A percentile compares a stretch with the other conserved stretches of the same genome.
Evolutionary conservation across 2,797 vertebrate species (phyloP).

Genomic region (Chiloscyllium punctatum): DNA sequence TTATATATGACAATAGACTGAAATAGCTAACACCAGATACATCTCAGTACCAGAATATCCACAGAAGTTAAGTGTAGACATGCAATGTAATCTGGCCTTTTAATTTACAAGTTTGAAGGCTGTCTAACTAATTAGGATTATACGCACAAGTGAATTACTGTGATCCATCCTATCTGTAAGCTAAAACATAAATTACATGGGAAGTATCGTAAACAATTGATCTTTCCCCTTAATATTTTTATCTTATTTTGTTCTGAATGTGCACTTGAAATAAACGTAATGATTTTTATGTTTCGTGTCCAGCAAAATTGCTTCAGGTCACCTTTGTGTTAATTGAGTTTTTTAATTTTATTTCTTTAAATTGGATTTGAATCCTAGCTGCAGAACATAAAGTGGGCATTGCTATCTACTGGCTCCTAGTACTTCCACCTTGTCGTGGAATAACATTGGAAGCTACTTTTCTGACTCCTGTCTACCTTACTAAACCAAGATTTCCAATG

Average conservation of each 20-base stretch:
- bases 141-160: neutral
- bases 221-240: neutral
- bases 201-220: neutral
- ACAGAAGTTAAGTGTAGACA: neutral
- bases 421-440: neutral
- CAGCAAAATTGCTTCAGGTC: neutral
- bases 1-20: conserved; percentile 19
- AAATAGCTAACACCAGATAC: neutral
- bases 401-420: neutral
- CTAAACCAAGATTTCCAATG: neutral
- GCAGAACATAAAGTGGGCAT: too few relatives aligned
- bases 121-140: neutral
- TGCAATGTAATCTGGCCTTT: conserved; percentile 1
- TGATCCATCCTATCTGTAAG: neutral
- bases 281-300: neutral
- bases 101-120: neutral
- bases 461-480: too few relatives aligned
- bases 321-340: neutral
- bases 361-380: neutral
- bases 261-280: neutral
- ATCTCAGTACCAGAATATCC: neutral
- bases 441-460: neutral
- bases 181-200: neutral
- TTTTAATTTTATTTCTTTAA: neutral
- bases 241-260: neutral